Base-by-base conservation (phyloP, 2,113 vertebrate genomes). In the Leucopsar rothschildi region DNA sequence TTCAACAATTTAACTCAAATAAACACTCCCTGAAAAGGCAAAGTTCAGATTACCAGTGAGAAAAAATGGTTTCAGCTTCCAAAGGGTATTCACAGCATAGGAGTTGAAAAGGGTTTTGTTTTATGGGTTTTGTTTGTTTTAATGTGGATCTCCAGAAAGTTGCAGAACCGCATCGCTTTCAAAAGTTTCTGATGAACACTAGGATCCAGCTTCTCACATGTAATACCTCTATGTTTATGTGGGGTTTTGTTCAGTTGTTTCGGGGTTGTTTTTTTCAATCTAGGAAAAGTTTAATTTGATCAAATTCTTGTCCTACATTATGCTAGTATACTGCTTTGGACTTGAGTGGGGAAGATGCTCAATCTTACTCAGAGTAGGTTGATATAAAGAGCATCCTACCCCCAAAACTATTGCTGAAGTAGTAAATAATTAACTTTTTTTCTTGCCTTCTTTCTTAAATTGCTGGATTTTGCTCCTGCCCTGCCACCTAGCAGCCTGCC, bases 181-280 rank as follows among this genome's bases (percentile, higher is more conserved):
- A 92, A 92, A 88, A 49, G 55, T 63, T 92, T 94, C 92, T 91
- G 95, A 91, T 91, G 89, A 96, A 73, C 72, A 81, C 72, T 65
- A 22, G 83, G 52, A 73, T 92, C 80, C 24, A 57, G 55, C 39
- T 92, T 63, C 60, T 91, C 49, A 40, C 69, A 56, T 91, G 44
- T 73, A 91, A 73, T 92, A 31, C 60, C 72, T 82, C 66, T 90
- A 1, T 39, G 82, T 78, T 86, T 77, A 42, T 20, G n/a, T 42
- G 61, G 61, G 29, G 63, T 19, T 83, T 90, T 90, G 71, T 76
- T 40, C 40, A 39, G 37, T 35, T 50, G 33, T 28, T 78, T 63
- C 6, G 1, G 22, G 20, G 2, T 4, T 33, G 16, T 37, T 49
- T 47, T 80, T 80, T 65, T 15, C 49, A 81, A 40, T 37, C 35